phyloP scores from a whole-genome alignment of 2,113 vertebrate genomes.

The Hypanus sabinus region DNA sequence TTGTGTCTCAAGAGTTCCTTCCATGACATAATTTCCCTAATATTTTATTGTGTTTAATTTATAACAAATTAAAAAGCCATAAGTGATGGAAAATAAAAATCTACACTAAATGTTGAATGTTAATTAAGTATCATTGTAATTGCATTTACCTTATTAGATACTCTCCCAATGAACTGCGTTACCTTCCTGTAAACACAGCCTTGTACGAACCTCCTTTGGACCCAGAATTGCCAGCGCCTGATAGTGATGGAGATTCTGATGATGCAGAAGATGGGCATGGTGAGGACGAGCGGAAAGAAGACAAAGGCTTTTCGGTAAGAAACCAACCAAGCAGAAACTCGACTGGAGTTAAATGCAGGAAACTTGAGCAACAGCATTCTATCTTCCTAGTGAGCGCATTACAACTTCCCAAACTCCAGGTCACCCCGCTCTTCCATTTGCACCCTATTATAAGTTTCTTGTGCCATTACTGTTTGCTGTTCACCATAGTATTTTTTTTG shows the following conservation, averaged over 20 bases:
- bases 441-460: no score
- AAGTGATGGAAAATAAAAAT: background rate
- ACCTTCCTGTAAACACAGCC: conserved; percentile 87
- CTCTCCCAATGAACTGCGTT: conserved; percentile 91
- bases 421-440: no score
- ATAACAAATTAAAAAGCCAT: background rate
- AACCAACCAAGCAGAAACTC: background rate
- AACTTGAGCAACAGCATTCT: no score
- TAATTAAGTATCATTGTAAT: background rate
- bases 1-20: background rate
- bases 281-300: conserved; percentile 69
- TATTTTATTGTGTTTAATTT: background rate
- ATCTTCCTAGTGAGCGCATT: no score
- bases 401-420: no score
- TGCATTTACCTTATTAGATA: conserved; percentile 61
- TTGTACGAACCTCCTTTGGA: conserved; percentile 93
- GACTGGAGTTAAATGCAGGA: no score
- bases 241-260: conserved; percentile 92
- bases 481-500: no score
- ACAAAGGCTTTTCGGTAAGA: conserved; percentile 70
- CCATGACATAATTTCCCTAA: background rate
- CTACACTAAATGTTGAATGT: background rate
- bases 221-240: conserved; percentile 80
- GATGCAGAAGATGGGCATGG: conserved; percentile 76
- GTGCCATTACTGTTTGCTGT: no score